Percentiles rank a stretch among this genome's conserved stretches.
These are phyloP conservation scores for Odocoileus virginianus DNA, from an alignment of 2,113 vertebrate species.

Conservation along the genomic window DNA sequence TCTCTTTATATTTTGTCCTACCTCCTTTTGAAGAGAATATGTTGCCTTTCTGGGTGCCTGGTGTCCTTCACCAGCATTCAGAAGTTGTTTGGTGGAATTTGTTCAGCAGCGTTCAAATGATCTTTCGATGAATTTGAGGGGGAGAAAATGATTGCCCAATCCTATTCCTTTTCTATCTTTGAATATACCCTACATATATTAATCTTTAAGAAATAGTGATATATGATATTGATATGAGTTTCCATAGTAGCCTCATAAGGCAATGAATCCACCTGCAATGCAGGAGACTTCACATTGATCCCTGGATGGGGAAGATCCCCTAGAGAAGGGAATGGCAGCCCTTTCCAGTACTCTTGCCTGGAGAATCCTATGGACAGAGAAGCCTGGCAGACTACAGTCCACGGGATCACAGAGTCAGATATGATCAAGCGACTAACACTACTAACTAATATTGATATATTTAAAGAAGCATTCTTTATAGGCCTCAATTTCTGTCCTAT, in stretches of 20 bases:
- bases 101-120: neutral
- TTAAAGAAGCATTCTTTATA: neutral
- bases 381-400: neutral
- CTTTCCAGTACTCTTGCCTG: neutral
- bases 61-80: neutral
- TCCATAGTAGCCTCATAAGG: neutral
- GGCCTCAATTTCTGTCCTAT: neutral
- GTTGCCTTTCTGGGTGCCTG: neutral
- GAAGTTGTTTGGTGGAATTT: neutral
- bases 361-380: neutral
- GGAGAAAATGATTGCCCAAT: neutral
- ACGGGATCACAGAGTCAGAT: neutral
- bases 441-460: neutral
- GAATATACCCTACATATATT: neutral
- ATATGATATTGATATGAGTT: neutral
- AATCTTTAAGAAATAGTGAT: neutral
- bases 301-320: neutral
- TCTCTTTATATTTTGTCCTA: neutral
- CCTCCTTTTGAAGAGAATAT: neutral
- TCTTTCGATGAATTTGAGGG: neutral
- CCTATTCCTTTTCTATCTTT: neutral
- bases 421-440: neutral
- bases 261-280: neutral
- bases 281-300: neutral
- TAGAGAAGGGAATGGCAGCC: neutral